These are phyloP conservation scores for Nymphalis polychloros DNA, from an alignment of 2,888 invertebrate species.

Conservation along the genomic window DNA sequence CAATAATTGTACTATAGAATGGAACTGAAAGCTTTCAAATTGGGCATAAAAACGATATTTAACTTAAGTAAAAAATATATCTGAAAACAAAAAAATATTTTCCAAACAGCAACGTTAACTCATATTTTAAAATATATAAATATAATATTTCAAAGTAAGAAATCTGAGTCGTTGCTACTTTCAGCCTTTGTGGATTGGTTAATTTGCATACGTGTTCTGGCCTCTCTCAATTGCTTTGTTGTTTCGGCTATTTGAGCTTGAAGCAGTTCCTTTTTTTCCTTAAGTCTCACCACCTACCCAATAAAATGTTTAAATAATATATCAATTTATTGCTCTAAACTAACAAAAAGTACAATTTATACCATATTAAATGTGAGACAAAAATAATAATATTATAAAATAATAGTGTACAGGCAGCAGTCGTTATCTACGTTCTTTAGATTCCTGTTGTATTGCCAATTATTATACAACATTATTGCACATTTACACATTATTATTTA, in stretches of 20 bases:
- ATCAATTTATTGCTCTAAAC: no score
- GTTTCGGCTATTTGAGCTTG: conserved; percentile 53
- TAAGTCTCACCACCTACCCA: conserved; percentile 56
- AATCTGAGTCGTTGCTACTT: neutral
- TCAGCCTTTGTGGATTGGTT: conserved; percentile 32
- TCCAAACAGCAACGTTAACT: no score
- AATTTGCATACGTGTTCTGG: conserved; percentile 53
- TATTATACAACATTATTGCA: no score
- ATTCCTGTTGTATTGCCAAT: neutral
- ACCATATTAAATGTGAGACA: neutral
- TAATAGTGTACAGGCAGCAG: neutral
- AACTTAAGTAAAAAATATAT: no score
- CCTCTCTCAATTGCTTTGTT: conserved; percentile 51
- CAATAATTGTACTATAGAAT: no score
- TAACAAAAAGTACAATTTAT: no score
- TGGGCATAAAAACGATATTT: no score
- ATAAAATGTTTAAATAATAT: neutral
- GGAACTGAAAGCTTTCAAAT: no score
- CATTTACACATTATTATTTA: no score
- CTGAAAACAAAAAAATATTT: no score
- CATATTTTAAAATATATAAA: neutral
- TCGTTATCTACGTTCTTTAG: neutral
- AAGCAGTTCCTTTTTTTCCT: conserved; percentile 54
- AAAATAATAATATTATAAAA: conserved; percentile 10
- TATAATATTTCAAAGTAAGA: neutral